Conservation (phyloP, 2,113 vertebrate species). For the Trematomus loennbergii region DNA sequence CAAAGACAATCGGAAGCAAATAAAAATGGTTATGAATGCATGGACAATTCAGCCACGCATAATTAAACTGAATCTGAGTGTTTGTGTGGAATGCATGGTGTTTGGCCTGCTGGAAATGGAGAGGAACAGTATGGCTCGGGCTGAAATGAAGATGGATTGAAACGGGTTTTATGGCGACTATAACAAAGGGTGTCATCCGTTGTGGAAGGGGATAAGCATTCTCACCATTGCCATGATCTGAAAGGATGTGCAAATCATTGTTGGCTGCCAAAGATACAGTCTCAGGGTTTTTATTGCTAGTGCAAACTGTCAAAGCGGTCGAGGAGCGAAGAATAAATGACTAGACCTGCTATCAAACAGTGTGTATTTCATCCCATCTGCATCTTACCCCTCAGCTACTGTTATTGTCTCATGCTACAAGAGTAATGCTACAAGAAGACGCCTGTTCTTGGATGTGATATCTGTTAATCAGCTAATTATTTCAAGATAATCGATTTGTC, state of each 20-base stretch:
- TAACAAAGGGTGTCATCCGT: slow-evolving; percentile 37
- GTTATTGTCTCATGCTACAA: neutral
- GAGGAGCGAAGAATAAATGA: slow-evolving; percentile 51
- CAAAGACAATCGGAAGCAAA: slow-evolving; percentile 68
- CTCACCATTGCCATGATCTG: slow-evolving; percentile 33
- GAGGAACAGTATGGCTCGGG: slow-evolving; percentile 19
- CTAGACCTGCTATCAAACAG: slow-evolving; percentile 51
- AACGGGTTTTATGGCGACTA: slow-evolving; percentile 40
- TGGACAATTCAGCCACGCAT: slow-evolving; percentile 49
- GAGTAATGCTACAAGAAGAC: neutral
- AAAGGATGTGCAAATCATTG: slow-evolving; percentile 56
- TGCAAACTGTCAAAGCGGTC: slow-evolving; percentile 53
- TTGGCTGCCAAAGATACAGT: slow-evolving; percentile 63
- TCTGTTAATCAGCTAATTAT: neutral
- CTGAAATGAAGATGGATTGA: slow-evolving; percentile 54
- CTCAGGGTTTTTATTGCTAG: slow-evolving; percentile 63
- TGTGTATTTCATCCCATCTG: slow-evolving; percentile 61
- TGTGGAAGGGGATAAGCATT: slow-evolving; percentile 26
- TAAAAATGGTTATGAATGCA: slow-evolving; percentile 75
- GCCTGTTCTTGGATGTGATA: neutral
- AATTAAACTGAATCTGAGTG: slow-evolving; percentile 61
- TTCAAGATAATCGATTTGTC: neutral
- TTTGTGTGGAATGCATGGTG: slow-evolving; percentile 44
- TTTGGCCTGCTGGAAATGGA: slow-evolving; percentile 47
- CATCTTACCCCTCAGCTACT: slow-evolving; percentile 19